phyloP scores from a whole-genome alignment of 2,888 invertebrate species.

The Meliscaeva auricollis region DNA sequence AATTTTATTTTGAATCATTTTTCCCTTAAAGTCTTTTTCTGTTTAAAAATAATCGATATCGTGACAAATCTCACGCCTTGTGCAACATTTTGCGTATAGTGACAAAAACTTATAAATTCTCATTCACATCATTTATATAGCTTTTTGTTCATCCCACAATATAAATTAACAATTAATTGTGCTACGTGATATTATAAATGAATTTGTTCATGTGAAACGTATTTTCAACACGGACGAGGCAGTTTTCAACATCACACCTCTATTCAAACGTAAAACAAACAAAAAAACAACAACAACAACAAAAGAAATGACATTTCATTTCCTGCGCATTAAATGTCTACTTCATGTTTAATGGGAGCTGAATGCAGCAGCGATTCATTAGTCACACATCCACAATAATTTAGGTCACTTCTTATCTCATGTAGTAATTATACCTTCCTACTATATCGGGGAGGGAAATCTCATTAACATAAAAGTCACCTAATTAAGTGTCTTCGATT shows the following conservation, averaged over 20 bases:
- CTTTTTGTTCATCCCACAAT: neutral
- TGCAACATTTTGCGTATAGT: neutral
- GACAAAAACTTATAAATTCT: neutral
- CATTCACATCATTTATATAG: neutral
- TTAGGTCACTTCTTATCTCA: constrained; percentile 61
- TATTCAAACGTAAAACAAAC: neutral
- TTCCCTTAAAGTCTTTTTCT: neutral
- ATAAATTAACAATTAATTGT: neutral
- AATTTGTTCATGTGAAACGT: neutral
- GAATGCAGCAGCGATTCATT: constrained; percentile 50
- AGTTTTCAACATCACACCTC: constrained; percentile 37
- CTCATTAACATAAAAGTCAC: constrained; percentile 49
- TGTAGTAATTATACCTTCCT: constrained; percentile 30
- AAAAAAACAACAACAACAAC: neutral
- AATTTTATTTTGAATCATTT: too few species aligned
- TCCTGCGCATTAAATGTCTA: constrained; percentile 57
- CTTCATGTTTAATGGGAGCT: constrained; percentile 20
- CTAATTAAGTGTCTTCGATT: constrained; percentile 49
- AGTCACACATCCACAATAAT: constrained; percentile 40
- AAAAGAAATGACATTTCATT: constrained; percentile 59
- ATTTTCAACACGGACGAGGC: neutral
- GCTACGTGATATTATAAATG: constrained; percentile 2
- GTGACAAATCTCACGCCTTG: constrained; percentile 11
- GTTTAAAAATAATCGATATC: neutral
- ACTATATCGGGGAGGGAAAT: constrained; percentile 50